These are phyloP conservation scores for Glossosoma conforme DNA, from an alignment of 1,140 invertebrate species.

Conservation along the genomic window DNA sequence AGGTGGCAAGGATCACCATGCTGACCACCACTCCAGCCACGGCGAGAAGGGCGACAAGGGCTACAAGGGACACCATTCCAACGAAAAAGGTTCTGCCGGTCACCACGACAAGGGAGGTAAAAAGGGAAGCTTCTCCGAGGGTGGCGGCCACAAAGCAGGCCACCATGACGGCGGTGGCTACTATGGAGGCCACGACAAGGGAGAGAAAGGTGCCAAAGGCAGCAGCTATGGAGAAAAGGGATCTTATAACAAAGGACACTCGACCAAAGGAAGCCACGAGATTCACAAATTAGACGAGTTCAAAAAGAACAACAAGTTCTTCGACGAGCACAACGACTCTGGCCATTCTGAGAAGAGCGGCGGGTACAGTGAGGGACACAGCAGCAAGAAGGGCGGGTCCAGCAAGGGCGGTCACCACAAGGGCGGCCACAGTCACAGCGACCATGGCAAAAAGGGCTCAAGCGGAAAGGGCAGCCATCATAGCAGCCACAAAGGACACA, in stretches of 20 bases:
- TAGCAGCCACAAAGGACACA: slow-evolving; percentile 53
- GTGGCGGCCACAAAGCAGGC: slow-evolving; percentile 66
- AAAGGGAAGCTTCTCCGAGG: slow-evolving; percentile 62
- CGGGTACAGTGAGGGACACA: slow-evolving; percentile 61
- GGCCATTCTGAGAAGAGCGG: slow-evolving; percentile 65
- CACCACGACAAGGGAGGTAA: slow-evolving; percentile 66
- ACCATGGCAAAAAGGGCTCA: slow-evolving; percentile 43
- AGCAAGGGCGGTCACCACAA: slow-evolving; percentile 67
- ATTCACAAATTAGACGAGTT: slow-evolving; percentile 63
- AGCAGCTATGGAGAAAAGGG: slow-evolving; percentile 55
- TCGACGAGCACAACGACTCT: slow-evolving; percentile 70
- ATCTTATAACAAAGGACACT: slow-evolving; percentile 70
- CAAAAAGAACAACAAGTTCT: slow-evolving; percentile 56
- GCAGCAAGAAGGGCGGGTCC: slow-evolving; percentile 59
- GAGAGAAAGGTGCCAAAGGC: slow-evolving; percentile 67
- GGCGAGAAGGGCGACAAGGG: slow-evolving; percentile 56
- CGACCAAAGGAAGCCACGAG: slow-evolving; percentile 70
- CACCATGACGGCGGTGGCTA: slow-evolving; percentile 63
- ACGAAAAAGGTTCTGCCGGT: slow-evolving; percentile 60
- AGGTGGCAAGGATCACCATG: slow-evolving; percentile 38
- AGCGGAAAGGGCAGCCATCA: slow-evolving; percentile 49
- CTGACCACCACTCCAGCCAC: slow-evolving; percentile 51
- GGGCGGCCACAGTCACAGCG: slow-evolving; percentile 49
- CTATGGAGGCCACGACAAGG: slow-evolving; percentile 68
- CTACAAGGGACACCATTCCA: slow-evolving; percentile 54